phyloP scores from a whole-genome alignment of 2,113 vertebrate species.

The Ceyx margarethae region DNA sequence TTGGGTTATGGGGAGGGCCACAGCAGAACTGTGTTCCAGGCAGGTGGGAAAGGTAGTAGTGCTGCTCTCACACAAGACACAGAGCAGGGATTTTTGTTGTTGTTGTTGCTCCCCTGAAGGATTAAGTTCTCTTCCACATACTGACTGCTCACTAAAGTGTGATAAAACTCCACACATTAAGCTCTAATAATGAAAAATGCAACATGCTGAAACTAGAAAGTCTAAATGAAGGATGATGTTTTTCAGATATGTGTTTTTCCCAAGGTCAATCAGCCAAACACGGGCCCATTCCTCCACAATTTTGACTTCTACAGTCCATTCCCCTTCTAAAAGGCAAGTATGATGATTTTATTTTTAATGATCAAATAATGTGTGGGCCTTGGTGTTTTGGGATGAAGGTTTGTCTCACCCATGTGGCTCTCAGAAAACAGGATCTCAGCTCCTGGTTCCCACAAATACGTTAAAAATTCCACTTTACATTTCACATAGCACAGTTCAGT shows the following conservation, averaged over 20 bases:
- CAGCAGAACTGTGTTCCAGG: not conserved
- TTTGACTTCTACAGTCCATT: not conserved
- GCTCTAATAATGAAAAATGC: not conserved
- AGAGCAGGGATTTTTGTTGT: not conserved
- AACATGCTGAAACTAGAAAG: not conserved
- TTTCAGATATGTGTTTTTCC: not conserved
- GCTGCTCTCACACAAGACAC: not conserved
- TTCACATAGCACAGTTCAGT: not conserved
- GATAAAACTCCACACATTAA: not conserved
- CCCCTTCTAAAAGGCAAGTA: not conserved
- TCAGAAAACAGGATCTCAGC: not conserved
- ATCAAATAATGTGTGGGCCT: not conserved
- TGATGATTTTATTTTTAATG: not conserved
- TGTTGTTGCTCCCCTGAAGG: not conserved
- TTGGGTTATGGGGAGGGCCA: fast-evolving
- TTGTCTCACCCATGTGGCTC: not conserved
- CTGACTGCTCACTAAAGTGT: not conserved
- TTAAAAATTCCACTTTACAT: not conserved
- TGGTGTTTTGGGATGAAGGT: not conserved
- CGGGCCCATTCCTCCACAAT: not conserved
- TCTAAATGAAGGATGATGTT: not conserved
- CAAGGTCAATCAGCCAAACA: not conserved
- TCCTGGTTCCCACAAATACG: not conserved
- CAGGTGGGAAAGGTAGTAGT: not conserved
- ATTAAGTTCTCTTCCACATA: not conserved